Evolutionary conservation across 2,888 invertebrate genomes (phyloP), one percentile per base, ranked within the genome.

Genomic region (Rhabditoides inermis): DNA sequence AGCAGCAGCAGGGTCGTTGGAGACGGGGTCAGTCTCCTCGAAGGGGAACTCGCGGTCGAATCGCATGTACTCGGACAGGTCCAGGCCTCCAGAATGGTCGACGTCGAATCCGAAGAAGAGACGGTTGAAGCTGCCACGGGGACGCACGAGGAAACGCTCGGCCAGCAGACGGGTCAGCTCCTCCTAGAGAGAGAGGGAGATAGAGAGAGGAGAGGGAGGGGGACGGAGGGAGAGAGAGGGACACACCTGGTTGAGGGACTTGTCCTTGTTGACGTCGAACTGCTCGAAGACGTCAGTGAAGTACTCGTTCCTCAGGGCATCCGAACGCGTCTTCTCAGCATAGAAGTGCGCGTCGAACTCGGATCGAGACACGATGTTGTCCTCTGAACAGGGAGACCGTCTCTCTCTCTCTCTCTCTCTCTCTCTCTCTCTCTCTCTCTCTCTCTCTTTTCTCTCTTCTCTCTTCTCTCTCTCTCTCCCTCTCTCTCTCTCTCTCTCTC

Each of bases 201-300:
- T n/a, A n/a, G n/a, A n/a, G n/a, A n/a, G n/a, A n/a, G n/a, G n/a
- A n/a, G n/a, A n/a, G n/a, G n/a, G n/a, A n/a, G n/a, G n/a, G n/a
- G n/a, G n/a, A n/a, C n/a, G n/a, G n/a, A n/a, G n/a, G n/a, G n/a
- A n/a, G n/a, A n/a, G n/a, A n/a, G n/a, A n/a, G n/a, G n/a, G n/a
- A n/a, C n/a, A n/a, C n/a, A n/a, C n/a, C n/a, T 53, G 53, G 46
- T 51, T 63, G 39, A 71, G 48, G 15, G 65, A 60, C 51, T 66
- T 62, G 45, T 71, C 67, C 46, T 63, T 59, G 45, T 71, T 62
- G 22, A 62, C 61, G 41, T 71, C 71, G 40, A 70, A 71, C 32
- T 71, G 69, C 42, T 63, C 66, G 52, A 66, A 71, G n/a, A 71
- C 64, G 51, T 65, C 60, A n/a, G 65, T 62, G 49, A 71, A 70